A percentile compares a stretch with the other conserved stretches of the same genome.
These are phyloP conservation scores for Zaprionus bogoriensis DNA, from an alignment of 2,888 invertebrate species.

Conservation along the genomic window DNA sequence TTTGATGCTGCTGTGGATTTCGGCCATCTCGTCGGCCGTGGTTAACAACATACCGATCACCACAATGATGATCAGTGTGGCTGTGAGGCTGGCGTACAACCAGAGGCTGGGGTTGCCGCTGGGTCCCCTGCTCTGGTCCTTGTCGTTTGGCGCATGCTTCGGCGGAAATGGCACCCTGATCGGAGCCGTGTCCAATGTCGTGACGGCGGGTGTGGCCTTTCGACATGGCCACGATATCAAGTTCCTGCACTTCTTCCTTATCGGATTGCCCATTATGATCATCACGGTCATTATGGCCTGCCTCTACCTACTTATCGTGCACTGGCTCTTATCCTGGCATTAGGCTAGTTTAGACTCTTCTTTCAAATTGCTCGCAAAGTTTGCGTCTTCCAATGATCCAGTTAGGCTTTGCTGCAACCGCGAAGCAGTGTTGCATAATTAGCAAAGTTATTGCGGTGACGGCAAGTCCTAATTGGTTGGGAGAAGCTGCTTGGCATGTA, in stretches of 20 bases:
- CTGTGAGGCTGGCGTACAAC: background rate
- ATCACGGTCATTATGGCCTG: background rate
- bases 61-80: background rate
- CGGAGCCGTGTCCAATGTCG: slow-evolving; percentile 9
- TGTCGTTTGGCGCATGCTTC: slow-evolving; percentile 8
- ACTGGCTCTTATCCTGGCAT: background rate
- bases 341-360: background rate
- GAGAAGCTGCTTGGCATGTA: too few species aligned
- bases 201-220: background rate
- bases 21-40: background rate
- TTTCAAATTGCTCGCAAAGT: background rate
- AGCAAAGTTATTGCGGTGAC: too few species aligned
- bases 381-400: too few species aligned
- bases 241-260: background rate
- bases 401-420: too few species aligned
- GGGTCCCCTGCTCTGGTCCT: slow-evolving; percentile 5
- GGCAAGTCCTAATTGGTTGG: too few species aligned
- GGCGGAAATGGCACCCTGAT: slow-evolving; percentile 9
- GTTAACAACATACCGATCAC: slow-evolving; percentile 19
- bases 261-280: slow-evolving; percentile 16
- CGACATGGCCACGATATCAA: slow-evolving; percentile 6
- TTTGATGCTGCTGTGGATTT: background rate
- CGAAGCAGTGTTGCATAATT: too few species aligned
- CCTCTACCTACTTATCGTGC: background rate
- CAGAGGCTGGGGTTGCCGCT: background rate